Base-by-base conservation (phyloP, 2,888 invertebrate genomes). In the Xestia ashworthii region DNA sequence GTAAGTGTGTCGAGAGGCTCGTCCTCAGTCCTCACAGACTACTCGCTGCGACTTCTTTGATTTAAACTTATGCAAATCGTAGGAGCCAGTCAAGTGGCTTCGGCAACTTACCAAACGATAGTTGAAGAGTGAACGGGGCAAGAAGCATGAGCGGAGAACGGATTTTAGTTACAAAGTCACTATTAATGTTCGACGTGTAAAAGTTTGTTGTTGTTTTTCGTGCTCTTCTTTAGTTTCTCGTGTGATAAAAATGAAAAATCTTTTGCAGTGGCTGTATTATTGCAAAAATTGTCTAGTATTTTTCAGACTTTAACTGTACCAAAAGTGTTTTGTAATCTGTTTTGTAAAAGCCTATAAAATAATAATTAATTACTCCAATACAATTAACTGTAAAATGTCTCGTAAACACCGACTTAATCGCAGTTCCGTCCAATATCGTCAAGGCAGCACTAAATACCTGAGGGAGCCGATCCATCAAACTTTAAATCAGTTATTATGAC, bases 11-110 rank as follows among this genome's bases (percentile, higher is more conserved):
- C 87, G 86, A 92, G 90, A 80, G 87, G 78, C 74, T 70, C 72
- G 84, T 85, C 84, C 82, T 65, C 76, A 78, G 44, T 65, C 44
- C 65, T 65, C 44, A 44, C 76, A 80, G 75, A 76, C 80, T 71
- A 69, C 78, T 78, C 74, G 58, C 69, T 44, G 58, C 78, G 93
- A 93, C 92, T 94, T 94, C 93, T 94, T 94, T 94, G 95, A 95
- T 95, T 95, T 94, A 95, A 95, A 95, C 93, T 95, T 95, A 94
- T 93, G 94, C 92, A 93, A 93, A 93, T 93, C 92, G 88, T 89
- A 89, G 90, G 91, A 89, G 87, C 87, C 88, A 90, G 88, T 92
- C 91, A 90, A 93, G 92, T 90, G 91, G 89, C 90, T 89, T 89
- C 91, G 91, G 89, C 90, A 87, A 90, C 90, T 92, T 89, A 89